phyloP scores from a whole-genome alignment of 2,888 invertebrate genomes.

The Abscondita cerata region DNA sequence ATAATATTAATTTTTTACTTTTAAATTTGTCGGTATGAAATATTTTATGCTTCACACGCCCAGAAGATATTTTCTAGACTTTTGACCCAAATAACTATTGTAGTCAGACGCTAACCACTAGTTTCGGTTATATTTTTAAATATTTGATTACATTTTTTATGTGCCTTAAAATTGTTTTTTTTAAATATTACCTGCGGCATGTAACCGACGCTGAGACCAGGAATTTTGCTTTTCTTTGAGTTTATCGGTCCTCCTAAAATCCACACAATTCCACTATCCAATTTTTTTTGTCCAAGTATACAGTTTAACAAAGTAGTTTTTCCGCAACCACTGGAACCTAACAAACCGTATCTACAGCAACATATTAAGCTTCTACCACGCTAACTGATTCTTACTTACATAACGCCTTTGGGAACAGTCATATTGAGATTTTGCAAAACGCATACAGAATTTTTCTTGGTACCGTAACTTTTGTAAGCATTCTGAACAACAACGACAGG shows the following conservation, averaged over 20 bases:
- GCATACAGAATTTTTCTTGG: neutral
- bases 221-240: neutral
- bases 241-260: neutral
- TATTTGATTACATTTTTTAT: no score
- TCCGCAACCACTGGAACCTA: neutral
- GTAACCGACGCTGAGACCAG: neutral
- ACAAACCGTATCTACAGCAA: neutral
- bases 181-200: conserved; percentile 14
- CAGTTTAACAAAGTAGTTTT: conserved; percentile 7
- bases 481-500: neutral
- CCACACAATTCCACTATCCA: neutral
- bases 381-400: neutral
- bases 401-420: conserved; percentile 7
- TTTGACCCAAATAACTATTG: no score
- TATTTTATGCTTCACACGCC: no score
- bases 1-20: no score
- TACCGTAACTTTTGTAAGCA: neutral
- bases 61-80: no score
- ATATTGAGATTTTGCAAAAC: neutral
- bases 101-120: no score
- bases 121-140: no score
- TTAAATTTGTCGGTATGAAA: no score
- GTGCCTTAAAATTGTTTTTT: no score
- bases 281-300: neutral
- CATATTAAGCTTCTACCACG: neutral